phyloP scores from a whole-genome alignment of 2,888 invertebrate species.

The Bhutanitis thaidina region DNA sequence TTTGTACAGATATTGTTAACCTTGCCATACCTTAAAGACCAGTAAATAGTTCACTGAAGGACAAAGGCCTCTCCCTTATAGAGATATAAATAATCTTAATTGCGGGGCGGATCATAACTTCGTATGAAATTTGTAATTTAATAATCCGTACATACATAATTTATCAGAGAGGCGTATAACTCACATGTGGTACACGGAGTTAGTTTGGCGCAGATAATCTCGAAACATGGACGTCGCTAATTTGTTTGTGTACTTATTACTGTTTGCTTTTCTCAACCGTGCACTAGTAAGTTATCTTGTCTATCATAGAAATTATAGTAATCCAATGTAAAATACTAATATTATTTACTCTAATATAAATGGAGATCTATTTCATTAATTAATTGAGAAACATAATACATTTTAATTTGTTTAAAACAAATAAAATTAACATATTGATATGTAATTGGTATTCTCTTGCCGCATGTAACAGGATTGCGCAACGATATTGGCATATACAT shows the following conservation, averaged over 20 bases:
- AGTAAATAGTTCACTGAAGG: too few species aligned
- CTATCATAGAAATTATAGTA: not conserved
- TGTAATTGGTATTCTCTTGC: not conserved
- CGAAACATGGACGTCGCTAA: conserved; percentile 36
- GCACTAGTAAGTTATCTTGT: conserved; percentile 37
- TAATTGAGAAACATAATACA: too few species aligned
- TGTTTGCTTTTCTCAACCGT: conserved; percentile 37
- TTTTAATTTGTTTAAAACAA: too few species aligned
- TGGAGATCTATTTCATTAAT: too few species aligned
- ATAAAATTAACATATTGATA: too few species aligned
- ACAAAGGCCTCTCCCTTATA: too few species aligned
- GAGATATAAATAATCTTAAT: not conserved
- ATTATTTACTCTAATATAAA: too few species aligned
- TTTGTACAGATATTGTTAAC: not conserved
- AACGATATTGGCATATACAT: conserved; percentile 30
- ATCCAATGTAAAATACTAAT: too few species aligned
- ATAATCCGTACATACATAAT: conserved; percentile 4
- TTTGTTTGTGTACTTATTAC: conserved; percentile 27
- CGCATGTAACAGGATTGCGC: conserved; percentile 14
- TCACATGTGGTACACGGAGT: conserved; percentile 9
- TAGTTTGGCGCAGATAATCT: conserved; percentile 32
- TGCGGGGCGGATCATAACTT: conserved; percentile 1
- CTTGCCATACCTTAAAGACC: too few species aligned
- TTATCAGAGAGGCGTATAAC: conserved; percentile 29
- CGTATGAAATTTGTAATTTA: conserved; percentile 2